Base-by-base conservation (phyloP, 2,113 vertebrate species). In the Cathartes aura region DNA sequence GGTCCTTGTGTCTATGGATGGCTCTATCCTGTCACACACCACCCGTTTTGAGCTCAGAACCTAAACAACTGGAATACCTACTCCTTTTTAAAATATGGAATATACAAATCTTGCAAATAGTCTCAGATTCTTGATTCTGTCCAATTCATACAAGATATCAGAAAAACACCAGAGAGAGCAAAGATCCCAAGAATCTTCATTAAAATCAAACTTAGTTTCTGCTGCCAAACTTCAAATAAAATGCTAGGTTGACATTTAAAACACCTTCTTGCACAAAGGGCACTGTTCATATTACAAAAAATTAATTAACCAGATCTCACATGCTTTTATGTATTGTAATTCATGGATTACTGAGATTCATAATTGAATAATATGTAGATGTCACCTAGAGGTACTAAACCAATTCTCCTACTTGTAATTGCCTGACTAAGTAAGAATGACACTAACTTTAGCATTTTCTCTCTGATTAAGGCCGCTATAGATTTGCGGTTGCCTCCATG, bases 361-460 rank as follows among this genome's bases (percentile, higher is more conserved):
- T 98, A 98, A 98, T 96, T 98, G 91, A 98, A 96, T 98, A 98
- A 98, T 97, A 98, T 95, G 95, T 78, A 98, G 97, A 98, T 98
- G 97, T 98, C 97, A 98, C 95, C 95, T 97, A 96, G 87, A 96
- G 91, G 92, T 97, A 96, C 91, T 97, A 98, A 98, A 97, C 94
- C 96, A 98, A 98, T 98, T 97, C 96, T 87, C 94, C 74, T 94
- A 47, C 95, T 95, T 98, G 87, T 97, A 98, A 98, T 98, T 98
- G 95, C 95, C 90, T 98, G 94, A 82, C 96, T 98, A 98, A 98
- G 97, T 97, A 98, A 98, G 98, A 98, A 97, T 97, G 98, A 98
- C 98, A 98, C 93, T 88, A 96, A 97, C 97, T 96, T 98, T 3
- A 98, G 97, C 94, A 94, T 98, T 98, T 98, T 98, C 97, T 96